Evolutionary conservation across 1,140 invertebrate genomes (phyloP), one percentile per base, ranked within the genome.

Genomic region (Uloborus diversus): DNA sequence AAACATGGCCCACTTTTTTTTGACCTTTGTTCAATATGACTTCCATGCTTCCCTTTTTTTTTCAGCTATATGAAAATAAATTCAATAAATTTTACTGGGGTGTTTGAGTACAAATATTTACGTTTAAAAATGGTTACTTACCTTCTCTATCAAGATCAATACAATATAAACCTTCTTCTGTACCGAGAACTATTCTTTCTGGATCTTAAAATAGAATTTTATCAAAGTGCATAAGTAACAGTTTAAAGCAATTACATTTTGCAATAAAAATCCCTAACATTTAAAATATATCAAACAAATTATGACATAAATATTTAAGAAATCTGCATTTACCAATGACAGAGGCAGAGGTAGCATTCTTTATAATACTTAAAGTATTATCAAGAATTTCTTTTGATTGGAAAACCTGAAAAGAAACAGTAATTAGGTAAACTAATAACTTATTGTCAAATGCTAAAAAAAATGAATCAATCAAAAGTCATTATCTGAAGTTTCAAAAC

Each of bases 111-210:
- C n/a, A n/a, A n/a, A n/a, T n/a, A n/a, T n/a, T n/a, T n/a, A n/a
- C n/a, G n/a, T n/a, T n/a, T n/a, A n/a, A n/a, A n/a, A n/a, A n/a
- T n/a, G n/a, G n/a, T 47, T 33, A 7, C 42, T 25, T 35, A 81
- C 79, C 79, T 88, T 93, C 94, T 87, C 93, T 91, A 88, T 96
- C 95, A 86, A 99, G 90, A 90, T 99, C 97, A 82, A 99, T 91
- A 87, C 96, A 95, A 88, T 94, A 96, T 64, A 99, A 90, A 32
- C 97, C 97, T 85, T 97, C 96, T 87, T 99, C 97, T 64, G 95
- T 94, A 81, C 96, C 97, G 85, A 97, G 86, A 85, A 94, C 91
- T 86, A 98, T 90, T 87, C 95, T 90, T 88, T 95, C 93, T 73
- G 92, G 91, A 81, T 81, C 80, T 81, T 23, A 35, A 81, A 56